A percentile compares a stretch with the other conserved stretches of the same genome.
phyloP scores from a whole-genome alignment of 2,113 vertebrate genomes.

The Platysteira castanea region DNA sequence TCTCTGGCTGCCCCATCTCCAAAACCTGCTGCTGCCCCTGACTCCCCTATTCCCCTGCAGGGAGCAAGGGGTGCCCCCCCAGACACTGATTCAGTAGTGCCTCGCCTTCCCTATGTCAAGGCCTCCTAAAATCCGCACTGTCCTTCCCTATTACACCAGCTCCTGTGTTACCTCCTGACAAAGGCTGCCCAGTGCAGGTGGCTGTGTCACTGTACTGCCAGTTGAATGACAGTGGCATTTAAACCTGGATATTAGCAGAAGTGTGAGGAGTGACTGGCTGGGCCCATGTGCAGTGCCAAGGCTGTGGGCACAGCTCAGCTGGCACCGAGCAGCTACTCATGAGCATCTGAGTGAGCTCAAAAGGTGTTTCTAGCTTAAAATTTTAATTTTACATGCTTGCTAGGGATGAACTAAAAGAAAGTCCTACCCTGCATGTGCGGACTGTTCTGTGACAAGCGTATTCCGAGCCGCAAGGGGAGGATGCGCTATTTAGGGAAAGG shows the following conservation, averaged over 20 bases:
- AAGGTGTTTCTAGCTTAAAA: neutral
- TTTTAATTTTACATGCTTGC: neutral
- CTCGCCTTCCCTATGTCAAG: neutral
- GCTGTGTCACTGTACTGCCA: accelerated
- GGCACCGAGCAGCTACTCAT: accelerated
- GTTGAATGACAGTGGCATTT: neutral
- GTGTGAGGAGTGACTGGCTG: accelerated
- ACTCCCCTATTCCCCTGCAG: neutral
- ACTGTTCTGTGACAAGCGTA: neutral
- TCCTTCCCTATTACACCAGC: neutral
- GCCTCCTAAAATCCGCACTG: neutral
- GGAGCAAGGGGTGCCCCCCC: accelerated
- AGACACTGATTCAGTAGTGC: neutral
- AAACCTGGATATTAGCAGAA: neutral
- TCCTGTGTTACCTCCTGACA: neutral
- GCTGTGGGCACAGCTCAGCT: neutral
- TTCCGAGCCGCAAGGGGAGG: accelerated
- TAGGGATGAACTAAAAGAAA: neutral
- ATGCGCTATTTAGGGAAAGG: neutral
- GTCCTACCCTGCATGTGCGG: accelerated
- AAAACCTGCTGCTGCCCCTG: neutral
- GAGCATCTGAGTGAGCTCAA: neutral
- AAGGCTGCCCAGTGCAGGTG: neutral
- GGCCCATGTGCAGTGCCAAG: neutral
- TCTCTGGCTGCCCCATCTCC: neutral